phyloP scores from a whole-genome alignment of 2,797 vertebrate genomes.

The Crax fasciolata region DNA sequence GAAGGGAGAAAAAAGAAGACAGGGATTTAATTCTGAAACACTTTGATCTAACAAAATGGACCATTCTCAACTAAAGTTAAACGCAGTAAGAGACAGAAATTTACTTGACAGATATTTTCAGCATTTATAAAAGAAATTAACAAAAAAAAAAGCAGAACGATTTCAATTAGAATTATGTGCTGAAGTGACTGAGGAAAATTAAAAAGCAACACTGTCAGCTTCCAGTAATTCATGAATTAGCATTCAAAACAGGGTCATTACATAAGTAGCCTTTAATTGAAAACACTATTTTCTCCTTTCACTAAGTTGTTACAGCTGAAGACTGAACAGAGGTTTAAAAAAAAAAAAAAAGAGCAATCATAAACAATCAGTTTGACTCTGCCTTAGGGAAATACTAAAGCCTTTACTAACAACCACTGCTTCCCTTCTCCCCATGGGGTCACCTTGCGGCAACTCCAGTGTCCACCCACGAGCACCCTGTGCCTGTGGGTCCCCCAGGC shows the following conservation, averaged over 20 bases:
- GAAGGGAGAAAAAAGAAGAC: conserved; percentile 9
- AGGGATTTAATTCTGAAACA: not conserved
- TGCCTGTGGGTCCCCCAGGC: rapidly evolving
- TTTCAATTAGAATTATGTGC: conserved; percentile 47
- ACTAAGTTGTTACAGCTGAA: not conserved
- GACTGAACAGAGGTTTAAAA: not conserved
- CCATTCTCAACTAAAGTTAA: conserved; percentile 37
- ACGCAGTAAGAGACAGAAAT: not conserved
- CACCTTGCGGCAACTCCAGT: not conserved
- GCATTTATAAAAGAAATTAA: conserved; percentile 28
- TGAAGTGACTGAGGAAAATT: conserved; percentile 38
- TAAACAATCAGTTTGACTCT: conserved; percentile 19
- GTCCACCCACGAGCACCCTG: rapidly evolving
- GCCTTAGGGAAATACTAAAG: not conserved
- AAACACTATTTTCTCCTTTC: conserved; percentile 18
- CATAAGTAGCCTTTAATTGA: conserved; percentile 64
- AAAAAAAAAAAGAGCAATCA: not conserved
- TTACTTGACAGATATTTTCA: conserved; percentile 29
- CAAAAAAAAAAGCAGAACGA: not conserved
- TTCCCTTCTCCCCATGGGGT: not conserved
- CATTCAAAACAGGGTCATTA: conserved; percentile 61
- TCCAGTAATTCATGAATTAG: conserved; percentile 55
- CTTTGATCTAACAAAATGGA: conserved; percentile 33
- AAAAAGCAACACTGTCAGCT: conserved; percentile 29
- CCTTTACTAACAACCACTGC: not conserved